Evolutionary conservation across 1,140 invertebrate genomes (phyloP).

Genomic region (Ceratoteleas bidentatus): DNA sequence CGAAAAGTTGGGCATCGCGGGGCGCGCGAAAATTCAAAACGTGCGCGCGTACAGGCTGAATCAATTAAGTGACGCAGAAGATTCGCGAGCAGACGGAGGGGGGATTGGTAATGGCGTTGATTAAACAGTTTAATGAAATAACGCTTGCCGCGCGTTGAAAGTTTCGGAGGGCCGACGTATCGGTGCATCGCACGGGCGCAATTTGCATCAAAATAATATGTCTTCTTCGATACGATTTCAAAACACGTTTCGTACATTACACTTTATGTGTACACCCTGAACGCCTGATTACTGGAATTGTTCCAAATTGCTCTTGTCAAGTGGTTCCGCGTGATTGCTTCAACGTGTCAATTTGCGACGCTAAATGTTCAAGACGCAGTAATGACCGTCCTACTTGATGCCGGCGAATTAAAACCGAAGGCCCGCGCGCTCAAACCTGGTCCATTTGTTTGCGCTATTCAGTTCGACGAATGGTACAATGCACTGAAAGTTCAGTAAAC

Average conservation of each 20-base stretch:
- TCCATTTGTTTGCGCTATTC: slow-evolving; percentile 10
- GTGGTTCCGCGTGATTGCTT: slow-evolving; percentile 63
- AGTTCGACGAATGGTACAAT: too few relatives aligned
- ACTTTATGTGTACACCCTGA: slow-evolving; percentile 56
- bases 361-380: slow-evolving; percentile 57
- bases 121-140: slow-evolving; percentile 59
- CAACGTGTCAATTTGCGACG: slow-evolving; percentile 61
- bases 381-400: slow-evolving; percentile 46
- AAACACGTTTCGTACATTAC: slow-evolving; percentile 56
- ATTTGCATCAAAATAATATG: slow-evolving; percentile 57
- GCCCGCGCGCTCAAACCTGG: slow-evolving; percentile 14
- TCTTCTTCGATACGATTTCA: slow-evolving; percentile 50
- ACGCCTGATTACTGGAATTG: slow-evolving; percentile 64
- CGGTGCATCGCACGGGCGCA: slow-evolving; percentile 15
- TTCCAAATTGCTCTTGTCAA: slow-evolving; percentile 67
- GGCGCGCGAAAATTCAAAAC: slow-evolving; percentile 35
- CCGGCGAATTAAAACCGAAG: slow-evolving; percentile 32
- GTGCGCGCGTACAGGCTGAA: slow-evolving; percentile 22
- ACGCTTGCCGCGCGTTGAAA: slow-evolving; percentile 54
- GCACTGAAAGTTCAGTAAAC: too few relatives aligned
- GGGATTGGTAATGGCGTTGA: slow-evolving; percentile 44
- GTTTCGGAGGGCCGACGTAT: slow-evolving; percentile 43
- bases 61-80: slow-evolving; percentile 49
- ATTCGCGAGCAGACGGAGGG: slow-evolving; percentile 21
- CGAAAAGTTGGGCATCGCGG: slow-evolving; percentile 52